phyloP scores from a whole-genome alignment of 2,888 invertebrate genomes.

The Oligia strigilis region DNA sequence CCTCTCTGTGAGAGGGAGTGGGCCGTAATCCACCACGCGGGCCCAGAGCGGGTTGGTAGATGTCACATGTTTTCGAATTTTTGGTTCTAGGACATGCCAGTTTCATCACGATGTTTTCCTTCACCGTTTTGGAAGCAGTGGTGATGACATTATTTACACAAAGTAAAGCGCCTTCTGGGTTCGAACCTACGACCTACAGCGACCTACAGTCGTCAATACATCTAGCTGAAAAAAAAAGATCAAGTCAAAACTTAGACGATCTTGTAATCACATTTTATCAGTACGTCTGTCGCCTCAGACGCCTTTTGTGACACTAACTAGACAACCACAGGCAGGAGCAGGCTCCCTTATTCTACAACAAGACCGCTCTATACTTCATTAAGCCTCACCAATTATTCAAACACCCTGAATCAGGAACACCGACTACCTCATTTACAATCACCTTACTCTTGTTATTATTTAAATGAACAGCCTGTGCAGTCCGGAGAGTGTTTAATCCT shows the following conservation, averaged over 20 bases:
- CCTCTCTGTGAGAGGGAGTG: too few species aligned
- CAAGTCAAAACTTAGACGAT: not conserved
- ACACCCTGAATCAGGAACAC: not conserved
- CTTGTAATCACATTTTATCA: not conserved
- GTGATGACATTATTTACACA: too few species aligned
- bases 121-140: too few species aligned
- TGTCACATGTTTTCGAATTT: too few species aligned
- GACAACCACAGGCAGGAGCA: not conserved
- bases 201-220: too few species aligned
- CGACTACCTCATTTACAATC: constrained; percentile 28
- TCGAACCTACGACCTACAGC: too few species aligned
- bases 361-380: constrained; percentile 31
- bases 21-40: too few species aligned
- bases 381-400: constrained; percentile 32
- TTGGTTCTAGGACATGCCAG: too few species aligned
- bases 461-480: constrained; percentile 36
- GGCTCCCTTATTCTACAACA: not conserved
- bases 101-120: too few species aligned
- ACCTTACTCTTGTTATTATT: constrained; percentile 44
- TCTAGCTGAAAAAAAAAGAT: not conserved
- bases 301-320: too few species aligned
- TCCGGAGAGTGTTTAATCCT: not conserved
- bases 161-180: too few species aligned
- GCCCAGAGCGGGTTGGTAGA: too few species aligned
- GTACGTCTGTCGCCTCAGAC: not conserved